Conservation (phyloP, 2,113 vertebrate genomes). For the Equus przewalskii region DNA sequence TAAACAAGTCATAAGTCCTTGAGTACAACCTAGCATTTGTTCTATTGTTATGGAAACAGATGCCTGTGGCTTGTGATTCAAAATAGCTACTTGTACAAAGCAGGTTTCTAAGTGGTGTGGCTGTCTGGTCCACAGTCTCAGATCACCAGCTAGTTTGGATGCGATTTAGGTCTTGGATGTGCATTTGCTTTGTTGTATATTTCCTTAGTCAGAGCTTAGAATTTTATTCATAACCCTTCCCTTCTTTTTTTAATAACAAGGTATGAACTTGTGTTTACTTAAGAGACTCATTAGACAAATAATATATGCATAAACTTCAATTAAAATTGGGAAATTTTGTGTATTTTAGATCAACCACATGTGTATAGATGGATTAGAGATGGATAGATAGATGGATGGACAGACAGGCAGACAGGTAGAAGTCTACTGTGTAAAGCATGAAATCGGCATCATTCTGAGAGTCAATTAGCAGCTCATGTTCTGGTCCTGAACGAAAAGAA, state of each 20-base stretch:
- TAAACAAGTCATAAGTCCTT: background rate
- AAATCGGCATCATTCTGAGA: background rate
- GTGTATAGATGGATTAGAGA: background rate
- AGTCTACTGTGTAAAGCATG: background rate
- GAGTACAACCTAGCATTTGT: background rate
- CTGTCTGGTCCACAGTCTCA: background rate
- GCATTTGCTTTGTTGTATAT: background rate
- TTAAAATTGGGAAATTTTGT: background rate
- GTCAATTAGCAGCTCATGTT: background rate
- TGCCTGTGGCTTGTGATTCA: background rate
- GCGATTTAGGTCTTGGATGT: background rate
- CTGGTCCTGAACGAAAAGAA: background rate
- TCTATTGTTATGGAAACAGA: background rate
- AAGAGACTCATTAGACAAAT: background rate
- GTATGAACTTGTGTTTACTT: background rate
- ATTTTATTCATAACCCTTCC: background rate
- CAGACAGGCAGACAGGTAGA: background rate
- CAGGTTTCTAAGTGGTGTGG: background rate
- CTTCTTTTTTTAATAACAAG: background rate
- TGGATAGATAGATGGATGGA: background rate
- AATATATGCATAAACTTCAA: background rate
- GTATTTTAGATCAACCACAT: background rate
- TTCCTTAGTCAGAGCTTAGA: background rate
- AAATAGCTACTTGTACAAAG: background rate
- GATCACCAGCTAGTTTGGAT: background rate